A percentile compares a stretch with the other conserved stretches of the same genome.
These are phyloP conservation scores for Dryococelus australis DNA, from an alignment of 2,888 invertebrate genomes.

Conservation along the genomic window DNA sequence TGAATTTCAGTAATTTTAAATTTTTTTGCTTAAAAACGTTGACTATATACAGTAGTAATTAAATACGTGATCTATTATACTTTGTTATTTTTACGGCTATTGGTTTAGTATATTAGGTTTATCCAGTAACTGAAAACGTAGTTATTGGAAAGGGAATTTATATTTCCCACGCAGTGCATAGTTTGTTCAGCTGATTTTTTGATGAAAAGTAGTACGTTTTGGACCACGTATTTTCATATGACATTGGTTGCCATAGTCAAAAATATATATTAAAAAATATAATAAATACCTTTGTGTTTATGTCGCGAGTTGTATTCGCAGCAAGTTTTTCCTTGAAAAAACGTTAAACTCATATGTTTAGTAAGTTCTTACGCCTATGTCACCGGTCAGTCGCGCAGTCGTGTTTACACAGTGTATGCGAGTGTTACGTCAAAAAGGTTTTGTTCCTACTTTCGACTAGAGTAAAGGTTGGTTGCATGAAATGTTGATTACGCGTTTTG, in stretches of 20 bases:
- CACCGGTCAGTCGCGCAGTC: conserved; percentile 46
- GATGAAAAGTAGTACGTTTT: conserved; percentile 39
- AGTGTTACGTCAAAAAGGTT: conserved; percentile 46
- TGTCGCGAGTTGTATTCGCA: not conserved
- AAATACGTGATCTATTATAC: too few relatives aligned
- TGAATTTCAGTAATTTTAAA: too few relatives aligned
- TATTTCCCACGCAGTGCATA: not conserved
- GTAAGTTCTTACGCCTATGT: conserved; percentile 43
- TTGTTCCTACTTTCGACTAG: conserved; percentile 41
- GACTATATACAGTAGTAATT: too few relatives aligned
- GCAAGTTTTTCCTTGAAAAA: not conserved
- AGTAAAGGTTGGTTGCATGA: conserved; percentile 42
- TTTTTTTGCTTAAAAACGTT: too few relatives aligned
- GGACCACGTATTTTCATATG: not conserved
- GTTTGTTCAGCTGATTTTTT: conserved; percentile 37
- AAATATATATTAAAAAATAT: not conserved
- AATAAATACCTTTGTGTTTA: not conserved
- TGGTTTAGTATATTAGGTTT: too few relatives aligned
- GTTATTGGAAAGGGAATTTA: not conserved
- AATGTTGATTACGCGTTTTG: not conserved
- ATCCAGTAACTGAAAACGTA: too few relatives aligned
- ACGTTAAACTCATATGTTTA: not conserved
- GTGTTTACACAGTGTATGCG: conserved; percentile 47
- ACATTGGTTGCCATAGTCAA: not conserved
- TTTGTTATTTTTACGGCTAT: too few relatives aligned